Base-by-base conservation (phyloP, 2,113 vertebrate species). In the Apteryx owenii region DNA sequence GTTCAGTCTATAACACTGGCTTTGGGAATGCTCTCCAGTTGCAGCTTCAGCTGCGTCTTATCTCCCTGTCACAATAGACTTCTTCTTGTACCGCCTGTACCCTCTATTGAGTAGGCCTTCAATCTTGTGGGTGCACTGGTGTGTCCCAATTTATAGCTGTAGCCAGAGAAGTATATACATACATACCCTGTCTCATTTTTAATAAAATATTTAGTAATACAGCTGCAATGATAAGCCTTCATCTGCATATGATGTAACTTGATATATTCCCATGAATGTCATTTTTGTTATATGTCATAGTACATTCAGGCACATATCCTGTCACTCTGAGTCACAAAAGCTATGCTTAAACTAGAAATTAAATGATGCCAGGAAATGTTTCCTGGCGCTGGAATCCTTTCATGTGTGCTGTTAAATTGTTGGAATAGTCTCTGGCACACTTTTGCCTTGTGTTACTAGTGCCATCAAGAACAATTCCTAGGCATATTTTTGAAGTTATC, bases 91-190 rank as follows among this genome's bases (percentile, higher is more conserved):
- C 29, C 19, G 18, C 56, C 31, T 60, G 17, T 33, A 60, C 31
- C 31, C 29, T 60, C 19, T 33, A 60, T 33, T 26, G 25, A 31
- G 6, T 60, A 33, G 56, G 56, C 56, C 56, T 60, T 60, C 56
- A 60, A 60, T 33, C 17, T 33, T 33, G 29, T 58, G 56, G 56
- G 18, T 60, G 10, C 17, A 33, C 29, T 60, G 31, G 56, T 19
- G 1, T 62, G 6, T 64, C 33, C 9, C 23, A 73, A 0, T 0
- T 13, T 4, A 28, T 6, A 83, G 33, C 26, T 31, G 4, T 36
- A 58, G 19, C 68, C 40, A 80, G 28, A 72, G 7, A 13, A 75
- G 31, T 36, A 29, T 42, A 54, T 73, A 16, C 31, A 72, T 18
- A 28, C n/a, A 46, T 56, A 60, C 0, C 0, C 10, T 4, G 4